Evolutionary conservation across 35 echinoderm and acorn worm genomes (phyloP), one percentile per base, ranked within the genome.

Genomic region (Nesometra sesokonis): DNA sequence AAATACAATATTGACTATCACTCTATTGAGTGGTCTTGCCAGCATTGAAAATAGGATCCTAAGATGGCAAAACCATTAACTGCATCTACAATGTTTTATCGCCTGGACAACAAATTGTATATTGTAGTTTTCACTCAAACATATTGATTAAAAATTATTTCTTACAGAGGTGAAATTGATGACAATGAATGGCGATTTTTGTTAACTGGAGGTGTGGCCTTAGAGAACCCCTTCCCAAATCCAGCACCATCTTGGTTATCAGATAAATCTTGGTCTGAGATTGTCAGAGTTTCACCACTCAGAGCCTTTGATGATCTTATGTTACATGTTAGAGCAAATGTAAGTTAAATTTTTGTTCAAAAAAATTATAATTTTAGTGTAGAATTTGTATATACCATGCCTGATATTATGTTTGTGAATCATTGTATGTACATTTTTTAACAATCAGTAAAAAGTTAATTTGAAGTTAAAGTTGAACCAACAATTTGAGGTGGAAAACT

Each of bases 211-310:
- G 96, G 96, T 37, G 90, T 99, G 39, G 96, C 96, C 32, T 81
- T 99, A n/a, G 96, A 99, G 88, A 99, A 99, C 77, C 92, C 96
- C 0, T 99, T 94, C 57, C 96, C 96, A 0, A 99, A 99, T 46
- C 96, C 96, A 29, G 90, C 93, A 30, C 90, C 92, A 39, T 89
- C 89, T 76, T 99, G 96, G 96, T 77, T 99, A 0, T 88, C 96
- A 76, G 93, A 99, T 36, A 99, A 94, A 85, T 99, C 96, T 13
- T 99, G 96, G 96, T 90, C 96, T 57, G 96, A 99, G 37, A 80
- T 99, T 88, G 96, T 99, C 79, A 86, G 96, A 37, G 92, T 94
- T 29, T 99, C 96, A 36, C 36, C 78, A 29, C 78, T 99, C 11
- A 84, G 85, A 32, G 90, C 89, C 0, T 99, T 99, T 80, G 90